Conservation (phyloP, 2,888 invertebrate species). For the Caenorhabditis uteleia region DNA sequence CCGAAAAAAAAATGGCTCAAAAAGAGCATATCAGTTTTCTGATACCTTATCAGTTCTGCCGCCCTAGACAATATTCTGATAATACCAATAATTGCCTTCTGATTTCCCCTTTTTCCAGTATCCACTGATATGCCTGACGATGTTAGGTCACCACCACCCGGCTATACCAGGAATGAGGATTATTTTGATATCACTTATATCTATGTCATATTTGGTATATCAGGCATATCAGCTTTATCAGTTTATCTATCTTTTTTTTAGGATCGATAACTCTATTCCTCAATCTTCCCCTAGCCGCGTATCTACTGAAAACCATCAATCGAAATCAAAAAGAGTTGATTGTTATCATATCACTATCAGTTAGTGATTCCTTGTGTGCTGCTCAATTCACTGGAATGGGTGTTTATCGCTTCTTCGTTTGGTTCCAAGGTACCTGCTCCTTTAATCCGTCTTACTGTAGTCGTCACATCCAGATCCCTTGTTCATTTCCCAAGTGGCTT, state of each 20-base stretch:
- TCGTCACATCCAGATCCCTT: constrained; percentile 6
- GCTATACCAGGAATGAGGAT: constrained; percentile 16
- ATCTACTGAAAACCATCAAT: constrained; percentile 22
- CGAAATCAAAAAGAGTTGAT: constrained; percentile 33
- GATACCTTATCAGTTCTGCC: no score
- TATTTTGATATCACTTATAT: constrained; percentile 16
- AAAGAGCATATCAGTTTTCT: no score
- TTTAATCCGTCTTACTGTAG: not conserved
- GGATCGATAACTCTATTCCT: constrained; percentile 19
- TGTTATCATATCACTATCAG: constrained; percentile 16
- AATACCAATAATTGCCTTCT: no score
- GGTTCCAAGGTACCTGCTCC: constrained; percentile 17
- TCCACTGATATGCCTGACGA: no score
- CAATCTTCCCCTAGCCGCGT: constrained; percentile 17
- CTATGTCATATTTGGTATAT: constrained; percentile 19
- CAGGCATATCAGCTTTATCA: not conserved
- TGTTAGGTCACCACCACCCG: constrained; percentile 4
- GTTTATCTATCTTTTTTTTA: not conserved
- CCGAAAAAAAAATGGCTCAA: no score
- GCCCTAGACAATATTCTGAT: no score
- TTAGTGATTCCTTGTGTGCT: constrained; percentile 25
- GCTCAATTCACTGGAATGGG: constrained; percentile 28
- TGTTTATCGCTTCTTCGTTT: constrained; percentile 15
- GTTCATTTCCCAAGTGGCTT: constrained; percentile 17
- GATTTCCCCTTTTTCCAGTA: no score